A percentile compares a stretch with the other conserved stretches of the same genome.
Evolutionary conservation across 2,113 vertebrate genomes (phyloP).

Genomic region (Chloropsis hardwickii): DNA sequence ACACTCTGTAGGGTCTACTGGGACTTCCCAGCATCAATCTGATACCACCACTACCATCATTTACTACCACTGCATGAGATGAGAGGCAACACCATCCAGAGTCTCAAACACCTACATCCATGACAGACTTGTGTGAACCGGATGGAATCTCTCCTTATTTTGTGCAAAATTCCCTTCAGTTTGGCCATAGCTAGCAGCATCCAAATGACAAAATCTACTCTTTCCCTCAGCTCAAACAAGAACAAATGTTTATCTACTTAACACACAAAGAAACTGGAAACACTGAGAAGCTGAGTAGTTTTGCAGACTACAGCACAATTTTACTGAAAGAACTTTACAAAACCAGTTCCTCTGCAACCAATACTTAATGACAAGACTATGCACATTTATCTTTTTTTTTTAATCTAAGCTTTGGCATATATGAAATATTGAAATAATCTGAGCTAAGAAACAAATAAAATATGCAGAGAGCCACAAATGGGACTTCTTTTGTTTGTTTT

Average conservation of each 20-base stretch:
- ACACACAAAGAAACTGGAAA: background rate
- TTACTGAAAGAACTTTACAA: background rate
- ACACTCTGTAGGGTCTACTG: background rate
- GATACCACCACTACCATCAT: background rate
- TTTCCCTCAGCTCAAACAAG: background rate
- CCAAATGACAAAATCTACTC: background rate
- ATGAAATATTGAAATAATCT: slow-evolving; percentile 29
- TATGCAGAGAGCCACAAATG: background rate
- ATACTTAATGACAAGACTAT: background rate
- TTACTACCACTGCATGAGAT: fast-evolving
- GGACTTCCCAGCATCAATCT: background rate
- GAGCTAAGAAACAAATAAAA: slow-evolving; percentile 24
- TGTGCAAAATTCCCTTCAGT: background rate
- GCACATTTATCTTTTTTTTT: background rate
- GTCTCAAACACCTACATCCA: background rate
- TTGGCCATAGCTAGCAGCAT: background rate
- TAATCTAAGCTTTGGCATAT: background rate
- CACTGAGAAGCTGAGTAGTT: background rate
- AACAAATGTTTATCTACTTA: background rate
- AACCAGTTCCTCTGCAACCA: background rate
- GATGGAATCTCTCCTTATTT: background rate
- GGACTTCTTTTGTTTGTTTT: slow-evolving; percentile 12
- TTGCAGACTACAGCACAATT: background rate
- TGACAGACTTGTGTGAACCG: background rate
- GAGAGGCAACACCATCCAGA: background rate